These are phyloP conservation scores for Hemithea aestivaria DNA, from an alignment of 2,888 invertebrate genomes.

Conservation along the genomic window DNA sequence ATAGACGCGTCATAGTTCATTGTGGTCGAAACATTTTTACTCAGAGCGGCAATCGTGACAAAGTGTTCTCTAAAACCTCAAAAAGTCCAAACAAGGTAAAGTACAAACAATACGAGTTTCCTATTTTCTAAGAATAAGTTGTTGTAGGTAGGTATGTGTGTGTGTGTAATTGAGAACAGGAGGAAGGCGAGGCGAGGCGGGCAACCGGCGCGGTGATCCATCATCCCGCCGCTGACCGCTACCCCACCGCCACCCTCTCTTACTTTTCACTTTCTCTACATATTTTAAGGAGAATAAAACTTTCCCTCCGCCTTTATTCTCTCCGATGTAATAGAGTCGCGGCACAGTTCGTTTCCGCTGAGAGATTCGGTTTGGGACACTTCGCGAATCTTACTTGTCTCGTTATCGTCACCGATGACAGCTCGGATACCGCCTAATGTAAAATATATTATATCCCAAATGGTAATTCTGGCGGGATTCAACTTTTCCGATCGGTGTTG, in stretches of 20 bases:
- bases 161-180: conserved; percentile 72
- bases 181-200: conserved; percentile 39
- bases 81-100: conserved; percentile 18
- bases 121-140: conserved; percentile 28
- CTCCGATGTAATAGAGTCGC: conserved; percentile 60
- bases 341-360: conserved; percentile 42
- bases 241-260: conserved; percentile 58
- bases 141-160: conserved; percentile 59
- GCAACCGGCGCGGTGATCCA: conserved; percentile 63
- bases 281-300: conserved; percentile 79
- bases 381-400: conserved; percentile 57
- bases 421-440: conserved; percentile 47
- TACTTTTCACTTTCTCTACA: conserved; percentile 80
- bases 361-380: conserved; percentile 42
- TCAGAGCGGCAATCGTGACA: conserved; percentile 1
- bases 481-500: conserved; percentile 39
- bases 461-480: conserved; percentile 51
- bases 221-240: conserved; percentile 76
- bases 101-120: conserved; percentile 24
- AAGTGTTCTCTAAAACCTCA: conserved; percentile 6
- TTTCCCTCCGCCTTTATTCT: conserved; percentile 70
- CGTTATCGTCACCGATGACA: conserved; percentile 52
- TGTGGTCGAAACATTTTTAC: too few species aligned
- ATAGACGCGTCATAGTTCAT: too few species aligned
- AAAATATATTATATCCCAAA: conserved; percentile 49